Base-by-base conservation (phyloP, 2,797 vertebrate species). In the Hybognathus amarus region DNA sequence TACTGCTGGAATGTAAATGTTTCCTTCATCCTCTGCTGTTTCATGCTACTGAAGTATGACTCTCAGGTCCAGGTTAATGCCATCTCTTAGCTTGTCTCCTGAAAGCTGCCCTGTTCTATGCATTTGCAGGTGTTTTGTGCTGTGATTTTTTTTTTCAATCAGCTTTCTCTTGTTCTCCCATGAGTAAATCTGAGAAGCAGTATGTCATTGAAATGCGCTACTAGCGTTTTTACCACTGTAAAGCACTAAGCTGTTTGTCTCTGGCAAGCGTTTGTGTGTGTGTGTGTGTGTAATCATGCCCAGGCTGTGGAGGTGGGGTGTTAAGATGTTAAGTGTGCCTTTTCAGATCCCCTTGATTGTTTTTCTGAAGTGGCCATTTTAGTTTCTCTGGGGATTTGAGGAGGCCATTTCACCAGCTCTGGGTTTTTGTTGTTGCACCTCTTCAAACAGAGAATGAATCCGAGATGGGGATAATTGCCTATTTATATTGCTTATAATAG, bases 341-440 rank as follows among this genome's bases (percentile, higher is more conserved):
- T 90, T 96, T 89, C 90, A 95, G 70, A 91, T 97, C 86, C 92
- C 45, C 94, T 85, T 94, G 94, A 69, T 91, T 96, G 85, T 50
- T 71, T 83, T 77, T 71, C 76, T 78, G 82, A 75, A 87, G 84
- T 85, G 85, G 85, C 87, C 84, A 87, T 86, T 85, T 87, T 88
- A 89, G 80, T 82, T 85, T 86, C 88, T 87, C 85, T 82, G 80
- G 88, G 88, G 88, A 89, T 84, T 88, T 87, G 81, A 86, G 83
- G 86, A 86, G 83, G 88, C 88, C 88, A 89, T 87, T 89, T 89
- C 86, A 89, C 85, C 85, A 89, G 86, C 88, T 83, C 85, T 81
- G 45, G 73, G 77, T 82, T 74, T n/a, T 77, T 76, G 80, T 77
- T 81, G 83, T 86, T 88, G 80, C 52, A 79, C 70, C 66, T 87